These are phyloP conservation scores for Ophioderma brevispina DNA, from an alignment of 35 echinoderm and acorn worm genomes.

Conservation along the genomic window DNA sequence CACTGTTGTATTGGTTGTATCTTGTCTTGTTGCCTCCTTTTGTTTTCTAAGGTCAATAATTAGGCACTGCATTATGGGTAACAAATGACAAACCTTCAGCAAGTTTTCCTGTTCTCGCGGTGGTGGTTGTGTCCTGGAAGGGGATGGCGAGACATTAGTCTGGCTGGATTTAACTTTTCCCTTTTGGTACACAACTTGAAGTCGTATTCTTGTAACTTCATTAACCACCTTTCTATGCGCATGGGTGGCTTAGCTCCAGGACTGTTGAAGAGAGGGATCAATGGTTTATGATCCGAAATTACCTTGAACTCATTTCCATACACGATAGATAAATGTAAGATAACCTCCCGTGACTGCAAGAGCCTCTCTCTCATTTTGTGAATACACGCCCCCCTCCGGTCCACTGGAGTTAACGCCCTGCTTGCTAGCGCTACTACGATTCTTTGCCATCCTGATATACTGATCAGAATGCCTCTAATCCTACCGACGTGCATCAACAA, in stretches of 20 bases:
- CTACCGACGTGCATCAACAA: not conserved
- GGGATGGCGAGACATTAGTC: constrained; percentile 72
- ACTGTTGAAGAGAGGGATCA: no score
- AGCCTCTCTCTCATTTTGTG: constrained; percentile 27
- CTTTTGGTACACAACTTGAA: constrained; percentile 49
- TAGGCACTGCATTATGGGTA: constrained; percentile 37
- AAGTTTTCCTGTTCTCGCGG: not conserved
- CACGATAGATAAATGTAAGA: constrained; percentile 35
- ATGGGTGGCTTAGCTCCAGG: no score
- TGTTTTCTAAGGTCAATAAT: constrained; percentile 48
- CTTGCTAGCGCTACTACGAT: not conserved
- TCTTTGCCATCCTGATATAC: constrained; percentile 5
- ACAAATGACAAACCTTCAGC: constrained; percentile 48
- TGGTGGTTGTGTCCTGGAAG: not conserved
- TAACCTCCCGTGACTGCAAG: constrained; percentile 55
- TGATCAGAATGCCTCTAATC: not conserved
- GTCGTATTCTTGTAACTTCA: constrained; percentile 70
- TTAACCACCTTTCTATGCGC: no score
- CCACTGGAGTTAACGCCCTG: no score
- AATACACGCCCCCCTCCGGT: not conserved
- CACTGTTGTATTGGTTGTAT: constrained; percentile 44
- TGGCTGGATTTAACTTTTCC: constrained; percentile 66
- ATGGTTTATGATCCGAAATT: no score
- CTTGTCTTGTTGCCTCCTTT: constrained; percentile 41
- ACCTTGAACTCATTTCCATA: constrained; percentile 51